Percentiles rank a stretch among this genome's conserved stretches.
These are phyloP conservation scores for Thymelicus acteon DNA, from an alignment of 2,888 invertebrate species.

Conservation along the genomic window DNA sequence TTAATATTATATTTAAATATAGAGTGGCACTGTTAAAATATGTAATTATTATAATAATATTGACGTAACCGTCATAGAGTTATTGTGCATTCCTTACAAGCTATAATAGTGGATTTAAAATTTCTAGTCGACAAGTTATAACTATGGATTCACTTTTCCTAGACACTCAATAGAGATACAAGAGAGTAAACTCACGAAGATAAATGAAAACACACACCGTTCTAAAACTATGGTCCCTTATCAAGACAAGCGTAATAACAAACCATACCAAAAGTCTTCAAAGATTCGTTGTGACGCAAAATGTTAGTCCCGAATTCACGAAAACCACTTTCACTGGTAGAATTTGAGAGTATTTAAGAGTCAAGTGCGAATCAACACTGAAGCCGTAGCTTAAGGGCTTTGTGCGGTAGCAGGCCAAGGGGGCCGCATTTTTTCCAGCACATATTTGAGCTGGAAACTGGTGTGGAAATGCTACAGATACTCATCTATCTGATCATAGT, in stretches of 20 bases:
- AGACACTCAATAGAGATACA: conserved; percentile 64
- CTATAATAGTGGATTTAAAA: conserved; percentile 56
- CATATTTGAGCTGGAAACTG: conserved; percentile 80
- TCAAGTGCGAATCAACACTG: conserved; percentile 50
- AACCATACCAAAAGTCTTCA: conserved; percentile 56
- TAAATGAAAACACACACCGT: conserved; percentile 64
- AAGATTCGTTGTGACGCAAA: conserved; percentile 63
- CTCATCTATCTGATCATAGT: conserved; percentile 86
- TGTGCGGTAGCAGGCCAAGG: conserved; percentile 76
- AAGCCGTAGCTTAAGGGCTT: conserved; percentile 63
- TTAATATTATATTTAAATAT: conserved; percentile 56
- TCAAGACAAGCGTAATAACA: conserved; percentile 66
- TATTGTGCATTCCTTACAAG: conserved; percentile 74
- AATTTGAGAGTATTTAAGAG: conserved; percentile 45
- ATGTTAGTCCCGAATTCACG: conserved; percentile 43
- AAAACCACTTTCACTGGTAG: conserved; percentile 30
- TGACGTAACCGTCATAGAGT: conserved; percentile 49
- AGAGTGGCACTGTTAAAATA: conserved; percentile 77
- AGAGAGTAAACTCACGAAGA: conserved; percentile 55
- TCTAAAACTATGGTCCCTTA: conserved; percentile 73
- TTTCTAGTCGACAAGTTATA: conserved; percentile 52
- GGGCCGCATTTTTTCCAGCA: conserved; percentile 78
- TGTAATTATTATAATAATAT: conserved; percentile 47
- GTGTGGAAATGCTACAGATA: conserved; percentile 86
- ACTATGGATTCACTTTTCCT: conserved; percentile 43